These are phyloP conservation scores for Magallana ariakensis DNA, from an alignment of 1,140 invertebrate species.

Conservation along the genomic window DNA sequence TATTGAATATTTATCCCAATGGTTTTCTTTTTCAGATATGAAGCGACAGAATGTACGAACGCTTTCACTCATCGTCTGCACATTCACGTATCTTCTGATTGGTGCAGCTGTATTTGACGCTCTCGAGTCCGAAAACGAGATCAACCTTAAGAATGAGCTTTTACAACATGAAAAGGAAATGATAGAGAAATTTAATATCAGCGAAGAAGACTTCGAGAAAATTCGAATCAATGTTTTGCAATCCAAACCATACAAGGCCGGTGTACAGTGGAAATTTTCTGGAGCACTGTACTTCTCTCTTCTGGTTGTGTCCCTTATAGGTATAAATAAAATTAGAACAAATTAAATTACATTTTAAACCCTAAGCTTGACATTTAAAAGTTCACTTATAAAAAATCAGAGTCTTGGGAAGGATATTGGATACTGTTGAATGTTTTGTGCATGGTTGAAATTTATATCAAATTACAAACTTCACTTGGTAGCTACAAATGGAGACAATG, in stretches of 20 bases:
- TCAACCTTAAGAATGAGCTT: constrained; percentile 90
- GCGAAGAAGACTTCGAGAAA: constrained; percentile 93
- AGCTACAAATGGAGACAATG: no score
- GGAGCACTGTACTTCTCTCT: constrained; percentile 99
- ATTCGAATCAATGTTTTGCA: constrained; percentile 95
- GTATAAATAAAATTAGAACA: constrained; percentile 78
- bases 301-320: constrained; percentile 98
- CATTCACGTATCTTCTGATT: constrained; percentile 98
- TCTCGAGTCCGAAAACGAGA: constrained; percentile 97
- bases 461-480: no score
- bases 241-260: constrained; percentile 97
- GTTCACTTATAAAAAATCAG: no score
- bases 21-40: constrained; percentile 76
- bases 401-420: no score
- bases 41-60: constrained; percentile 99
- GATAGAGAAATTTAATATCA: constrained; percentile 96
- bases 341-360: no score
- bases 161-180: constrained; percentile 87
- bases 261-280: constrained; percentile 92
- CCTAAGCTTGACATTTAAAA: no score
- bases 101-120: constrained; percentile 99
- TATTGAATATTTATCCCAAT: not conserved
- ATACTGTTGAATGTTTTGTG: no score
- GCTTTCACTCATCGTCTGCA: constrained; percentile 98
- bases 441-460: no score